phyloP scores from a whole-genome alignment of 1,140 invertebrate genomes.

The Euura saliciscinereae region DNA sequence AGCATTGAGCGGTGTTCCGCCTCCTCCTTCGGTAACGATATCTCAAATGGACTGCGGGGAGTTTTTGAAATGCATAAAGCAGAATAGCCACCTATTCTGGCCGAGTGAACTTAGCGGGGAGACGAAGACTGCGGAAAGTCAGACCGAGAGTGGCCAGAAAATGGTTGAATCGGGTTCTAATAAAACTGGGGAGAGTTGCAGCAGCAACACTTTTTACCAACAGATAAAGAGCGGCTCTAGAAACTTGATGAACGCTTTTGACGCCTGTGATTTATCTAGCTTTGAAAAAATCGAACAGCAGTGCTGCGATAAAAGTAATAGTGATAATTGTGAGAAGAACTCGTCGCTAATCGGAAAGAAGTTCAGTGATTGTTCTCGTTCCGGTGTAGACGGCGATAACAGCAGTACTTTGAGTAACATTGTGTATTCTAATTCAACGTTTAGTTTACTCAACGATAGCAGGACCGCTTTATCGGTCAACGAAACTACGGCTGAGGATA shows the following conservation, averaged over 20 bases:
- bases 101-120: constrained; percentile 45
- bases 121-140: background rate
- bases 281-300: constrained; percentile 22
- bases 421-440: constrained; percentile 34
- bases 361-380: background rate
- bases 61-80: constrained; percentile 60
- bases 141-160: background rate
- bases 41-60: constrained; percentile 66
- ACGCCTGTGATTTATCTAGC: constrained; percentile 42
- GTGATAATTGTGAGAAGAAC: background rate
- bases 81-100: constrained; percentile 55
- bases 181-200: constrained; percentile 17
- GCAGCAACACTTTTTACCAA: constrained; percentile 21
- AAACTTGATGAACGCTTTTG: constrained; percentile 45
- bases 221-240: constrained; percentile 30
- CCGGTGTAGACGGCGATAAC: background rate
- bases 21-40: constrained; percentile 70
- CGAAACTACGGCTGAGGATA: constrained; percentile 34
- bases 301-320: constrained; percentile 17
- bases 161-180: background rate
- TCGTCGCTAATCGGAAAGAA: background rate
- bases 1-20: constrained; percentile 63
- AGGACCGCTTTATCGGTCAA: background rate
- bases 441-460: constrained; percentile 10
- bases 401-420: constrained; percentile 21